Evolutionary conservation across 2,113 vertebrate species (phyloP).

Genomic region (Leptobrachium ailaonicum): DNA sequence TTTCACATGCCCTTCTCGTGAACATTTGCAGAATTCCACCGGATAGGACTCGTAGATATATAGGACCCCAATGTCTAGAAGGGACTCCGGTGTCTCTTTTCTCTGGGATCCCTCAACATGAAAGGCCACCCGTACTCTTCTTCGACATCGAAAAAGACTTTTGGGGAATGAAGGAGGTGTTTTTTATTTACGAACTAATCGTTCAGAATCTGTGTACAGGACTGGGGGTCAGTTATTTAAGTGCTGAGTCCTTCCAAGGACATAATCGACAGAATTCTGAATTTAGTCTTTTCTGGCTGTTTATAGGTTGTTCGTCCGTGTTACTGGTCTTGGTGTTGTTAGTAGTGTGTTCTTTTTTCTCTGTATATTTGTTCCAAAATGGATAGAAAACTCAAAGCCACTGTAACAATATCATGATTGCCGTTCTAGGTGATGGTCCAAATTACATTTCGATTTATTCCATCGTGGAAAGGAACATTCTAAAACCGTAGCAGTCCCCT

Average conservation of each 20-base stretch:
- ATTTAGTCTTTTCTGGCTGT: conserved; percentile 81
- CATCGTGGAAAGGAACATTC: conserved; percentile 37
- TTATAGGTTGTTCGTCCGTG: conserved; percentile 62
- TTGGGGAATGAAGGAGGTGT: conserved; percentile 66
- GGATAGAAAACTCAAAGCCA: conserved; percentile 81
- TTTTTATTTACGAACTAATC: not conserved
- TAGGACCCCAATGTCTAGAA: conserved; percentile 93
- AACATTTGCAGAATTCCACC: conserved; percentile 93
- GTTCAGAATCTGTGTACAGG: conserved; percentile 8
- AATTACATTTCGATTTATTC: conserved; percentile 46
- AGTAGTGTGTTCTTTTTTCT: conserved; percentile 56
- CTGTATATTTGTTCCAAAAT: conserved; percentile 79
- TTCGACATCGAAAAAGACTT: conserved; percentile 80
- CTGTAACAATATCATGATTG: conserved; percentile 70
- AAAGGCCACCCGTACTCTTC: conserved; percentile 86
- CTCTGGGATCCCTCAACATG: conserved; percentile 94
- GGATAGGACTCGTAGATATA: conserved; percentile 82
- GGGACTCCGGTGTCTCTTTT: conserved; percentile 99
- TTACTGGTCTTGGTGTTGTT: conserved; percentile 33
- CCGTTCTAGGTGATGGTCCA: not conserved
- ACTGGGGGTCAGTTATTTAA: conserved; percentile 64
- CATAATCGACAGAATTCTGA: conserved; percentile 81
- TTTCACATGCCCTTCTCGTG: conserved; percentile 91
- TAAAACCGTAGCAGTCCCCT: conserved; percentile 35
- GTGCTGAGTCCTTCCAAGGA: conserved; percentile 85